These are phyloP conservation scores for Engraulis encrasicolus DNA, from an alignment of 2,113 vertebrate species.

Conservation along the genomic window DNA sequence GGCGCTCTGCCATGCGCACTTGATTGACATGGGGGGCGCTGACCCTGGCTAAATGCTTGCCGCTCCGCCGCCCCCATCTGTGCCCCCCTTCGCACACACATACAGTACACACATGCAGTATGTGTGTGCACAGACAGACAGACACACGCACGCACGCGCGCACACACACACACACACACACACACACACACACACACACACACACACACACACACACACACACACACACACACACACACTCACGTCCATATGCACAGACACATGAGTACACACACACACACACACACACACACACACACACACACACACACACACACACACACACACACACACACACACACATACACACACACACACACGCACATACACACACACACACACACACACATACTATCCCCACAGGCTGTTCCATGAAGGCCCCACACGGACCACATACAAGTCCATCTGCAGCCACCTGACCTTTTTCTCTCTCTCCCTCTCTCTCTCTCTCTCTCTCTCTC, in stretches of 20 bases:
- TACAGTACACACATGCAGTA: not conserved
- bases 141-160: not conserved
- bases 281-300: not conserved
- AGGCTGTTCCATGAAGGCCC: constrained; percentile 1
- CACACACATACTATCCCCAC: not conserved
- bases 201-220: not conserved
- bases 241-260: too few relatives aligned
- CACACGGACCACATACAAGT: not conserved
- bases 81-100: constrained; percentile 52
- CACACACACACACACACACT: not conserved
- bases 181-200: not conserved
- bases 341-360: not conserved
- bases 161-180: not conserved
- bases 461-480: not conserved
- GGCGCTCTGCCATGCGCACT: constrained; percentile 62
- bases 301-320: not conserved
- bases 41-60: constrained; percentile 69
- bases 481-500: not conserved
- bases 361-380: not conserved
- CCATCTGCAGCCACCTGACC: constrained; percentile 3
- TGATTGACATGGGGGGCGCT: constrained; percentile 61
- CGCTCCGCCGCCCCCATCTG: constrained; percentile 59
- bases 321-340: not conserved
- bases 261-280: not conserved
- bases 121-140: not conserved